Evolutionary conservation across 1,140 invertebrate genomes (phyloP).

Genomic region (Dinothrombium tinctorium): DNA sequence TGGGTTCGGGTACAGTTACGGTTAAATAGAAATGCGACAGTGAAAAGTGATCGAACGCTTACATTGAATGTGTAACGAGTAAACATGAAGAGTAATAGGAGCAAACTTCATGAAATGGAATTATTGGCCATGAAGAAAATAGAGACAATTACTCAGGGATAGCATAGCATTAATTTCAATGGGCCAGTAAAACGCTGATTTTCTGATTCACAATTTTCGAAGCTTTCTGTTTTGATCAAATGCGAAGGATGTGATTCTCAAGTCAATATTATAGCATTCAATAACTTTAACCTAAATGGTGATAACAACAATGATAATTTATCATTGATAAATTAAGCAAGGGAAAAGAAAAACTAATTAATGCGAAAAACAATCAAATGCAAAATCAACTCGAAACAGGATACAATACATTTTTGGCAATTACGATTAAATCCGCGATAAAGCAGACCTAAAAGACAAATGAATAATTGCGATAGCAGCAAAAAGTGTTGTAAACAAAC

Average conservation of each 20-base stretch:
- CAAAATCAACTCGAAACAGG: constrained; percentile 5
- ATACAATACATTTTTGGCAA: constrained; percentile 47
- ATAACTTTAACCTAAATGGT: constrained; percentile 5
- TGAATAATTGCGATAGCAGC: constrained; percentile 49
- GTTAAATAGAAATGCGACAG: too few species aligned
- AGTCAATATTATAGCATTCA: constrained; percentile 22
- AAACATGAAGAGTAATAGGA: too few species aligned
- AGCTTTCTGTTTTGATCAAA: constrained; percentile 50
- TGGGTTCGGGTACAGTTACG: too few species aligned
- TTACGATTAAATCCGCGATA: constrained; percentile 40
- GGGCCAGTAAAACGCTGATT: not conserved
- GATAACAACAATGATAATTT: not conserved
- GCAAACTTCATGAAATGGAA: too few species aligned
- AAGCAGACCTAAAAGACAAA: constrained; percentile 39
- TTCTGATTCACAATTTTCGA: constrained; percentile 12
- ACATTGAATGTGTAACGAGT: too few species aligned
- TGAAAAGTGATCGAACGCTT: too few species aligned
- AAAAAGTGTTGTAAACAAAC: constrained; percentile 71
- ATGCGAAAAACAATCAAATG: not conserved
- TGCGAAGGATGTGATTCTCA: constrained; percentile 49
- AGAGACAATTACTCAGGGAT: not conserved
- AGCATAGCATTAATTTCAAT: not conserved
- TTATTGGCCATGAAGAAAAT: not conserved
- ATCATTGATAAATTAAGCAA: not conserved
- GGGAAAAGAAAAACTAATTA: not conserved